Conservation (phyloP, 2,888 invertebrate species). For the Tenodera sinensis region DNA sequence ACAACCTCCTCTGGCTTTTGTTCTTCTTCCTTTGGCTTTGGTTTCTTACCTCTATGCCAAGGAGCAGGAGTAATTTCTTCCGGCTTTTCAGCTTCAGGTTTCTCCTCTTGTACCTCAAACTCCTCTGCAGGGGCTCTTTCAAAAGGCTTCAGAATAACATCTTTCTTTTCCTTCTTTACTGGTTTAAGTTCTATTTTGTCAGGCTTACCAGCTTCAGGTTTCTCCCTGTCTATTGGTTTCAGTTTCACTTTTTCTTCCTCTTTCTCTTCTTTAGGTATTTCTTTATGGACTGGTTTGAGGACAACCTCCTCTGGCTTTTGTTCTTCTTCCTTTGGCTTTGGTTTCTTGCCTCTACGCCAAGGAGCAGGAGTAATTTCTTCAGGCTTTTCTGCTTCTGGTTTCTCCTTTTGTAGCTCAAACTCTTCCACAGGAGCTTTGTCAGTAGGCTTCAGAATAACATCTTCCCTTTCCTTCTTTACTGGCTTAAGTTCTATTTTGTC, state of each 20-base stretch:
- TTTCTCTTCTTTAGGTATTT: conserved; percentile 38
- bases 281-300: conserved; percentile 34
- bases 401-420: conserved; percentile 14
- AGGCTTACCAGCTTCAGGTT: background rate
- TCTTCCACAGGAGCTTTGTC: conserved; percentile 35
- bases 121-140: conserved; percentile 37
- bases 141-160: conserved; percentile 49
- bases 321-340: conserved; percentile 11
- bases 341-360: conserved; percentile 13
- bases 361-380: conserved; percentile 40
- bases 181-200: conserved; percentile 37
- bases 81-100: conserved; percentile 33
- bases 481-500: conserved; percentile 34
- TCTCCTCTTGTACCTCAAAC: conserved; percentile 36
- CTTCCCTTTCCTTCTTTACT: conserved; percentile 42
- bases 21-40: conserved; percentile 19
- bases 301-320: conserved; percentile 34
- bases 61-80: conserved; percentile 33
- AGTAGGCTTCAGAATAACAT: background rate
- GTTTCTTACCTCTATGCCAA: conserved; percentile 38
- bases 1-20: conserved; percentile 35
- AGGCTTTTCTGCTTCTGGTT: conserved; percentile 21
- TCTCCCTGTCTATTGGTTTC: background rate
- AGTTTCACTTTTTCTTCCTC: conserved; percentile 17
- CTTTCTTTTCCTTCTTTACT: conserved; percentile 35